Conservation (phyloP, 2,888 invertebrate genomes). For the Noctua fimbriata region DNA sequence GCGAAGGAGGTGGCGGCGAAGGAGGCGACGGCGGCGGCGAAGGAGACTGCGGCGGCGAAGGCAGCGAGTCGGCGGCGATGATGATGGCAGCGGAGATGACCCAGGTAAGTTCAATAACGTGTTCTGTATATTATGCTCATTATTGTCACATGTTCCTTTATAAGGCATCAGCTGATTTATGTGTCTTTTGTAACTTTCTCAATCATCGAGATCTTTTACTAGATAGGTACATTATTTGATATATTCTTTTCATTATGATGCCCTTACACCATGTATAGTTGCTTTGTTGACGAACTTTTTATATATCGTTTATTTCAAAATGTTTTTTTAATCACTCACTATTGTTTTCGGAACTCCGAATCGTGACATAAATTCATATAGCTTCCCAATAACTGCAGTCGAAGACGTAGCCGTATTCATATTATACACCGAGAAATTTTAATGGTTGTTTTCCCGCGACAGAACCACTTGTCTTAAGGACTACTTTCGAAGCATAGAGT, state of each 20-base stretch:
- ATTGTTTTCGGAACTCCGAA: conserved; percentile 36
- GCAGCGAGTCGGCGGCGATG: too few relatives aligned
- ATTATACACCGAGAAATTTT: too few relatives aligned
- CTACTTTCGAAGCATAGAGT: too few relatives aligned
- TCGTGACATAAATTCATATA: background rate
- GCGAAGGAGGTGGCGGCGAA: background rate
- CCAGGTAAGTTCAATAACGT: background rate
- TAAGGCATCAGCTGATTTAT: conserved; percentile 3
- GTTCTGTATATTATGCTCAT: background rate
- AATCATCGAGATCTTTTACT: background rate
- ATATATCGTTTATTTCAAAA: background rate
- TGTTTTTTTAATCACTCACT: conserved; percentile 50
- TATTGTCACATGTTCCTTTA: background rate
- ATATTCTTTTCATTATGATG: conserved; percentile 3
- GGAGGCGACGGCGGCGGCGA: background rate
- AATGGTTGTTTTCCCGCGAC: too few relatives aligned
- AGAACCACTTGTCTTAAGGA: too few relatives aligned
- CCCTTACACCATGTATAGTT: conserved; percentile 10
- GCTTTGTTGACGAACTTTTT: background rate
- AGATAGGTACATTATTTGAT: background rate
- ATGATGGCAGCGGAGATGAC: background rate
- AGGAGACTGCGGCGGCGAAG: too few relatives aligned
- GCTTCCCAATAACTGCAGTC: too few relatives aligned
- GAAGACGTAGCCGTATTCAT: too few relatives aligned
- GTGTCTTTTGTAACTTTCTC: conserved; percentile 4